These are phyloP conservation scores for Oasisia sp. DNA, from an alignment of 2,888 invertebrate species.

Conservation along the genomic window DNA sequence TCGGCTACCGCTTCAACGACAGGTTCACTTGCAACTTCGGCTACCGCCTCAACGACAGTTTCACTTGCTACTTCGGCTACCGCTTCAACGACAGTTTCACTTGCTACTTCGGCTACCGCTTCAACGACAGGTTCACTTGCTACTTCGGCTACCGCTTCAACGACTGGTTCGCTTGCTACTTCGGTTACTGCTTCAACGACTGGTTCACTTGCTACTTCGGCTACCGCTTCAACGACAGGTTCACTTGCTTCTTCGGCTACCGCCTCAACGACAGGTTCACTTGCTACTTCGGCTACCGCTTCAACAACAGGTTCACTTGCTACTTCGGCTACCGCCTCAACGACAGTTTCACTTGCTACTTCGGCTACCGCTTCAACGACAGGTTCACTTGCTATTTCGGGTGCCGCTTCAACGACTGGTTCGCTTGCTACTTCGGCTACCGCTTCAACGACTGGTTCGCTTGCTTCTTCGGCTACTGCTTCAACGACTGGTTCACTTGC, in stretches of 20 bases:
- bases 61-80: no score
- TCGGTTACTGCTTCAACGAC: constrained; percentile 24
- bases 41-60: background rate
- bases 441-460: background rate
- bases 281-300: constrained; percentile 29
- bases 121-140: constrained; percentile 26
- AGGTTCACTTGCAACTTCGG: constrained; percentile 23
- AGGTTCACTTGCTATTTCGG: background rate
- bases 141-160: background rate
- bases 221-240: constrained; percentile 25
- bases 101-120: constrained; percentile 21
- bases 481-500: constrained; percentile 21
- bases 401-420: background rate
- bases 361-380: constrained; percentile 19
- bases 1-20: constrained; percentile 22
- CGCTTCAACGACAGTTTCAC: constrained; percentile 22
- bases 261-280: constrained; percentile 21
- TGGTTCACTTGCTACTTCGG: constrained; percentile 24
- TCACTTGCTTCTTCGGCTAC: constrained; percentile 17
- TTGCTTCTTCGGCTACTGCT: background rate
- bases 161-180: background rate
- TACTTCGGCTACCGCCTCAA: background rate
- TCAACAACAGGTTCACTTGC: background rate
- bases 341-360: constrained; percentile 28
- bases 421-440: constrained; percentile 18